Percentiles rank a stretch among this genome's conserved stretches.
phyloP scores from a whole-genome alignment of 35 echinoderm and acorn worm species.

The Acanthaster planci region DNA sequence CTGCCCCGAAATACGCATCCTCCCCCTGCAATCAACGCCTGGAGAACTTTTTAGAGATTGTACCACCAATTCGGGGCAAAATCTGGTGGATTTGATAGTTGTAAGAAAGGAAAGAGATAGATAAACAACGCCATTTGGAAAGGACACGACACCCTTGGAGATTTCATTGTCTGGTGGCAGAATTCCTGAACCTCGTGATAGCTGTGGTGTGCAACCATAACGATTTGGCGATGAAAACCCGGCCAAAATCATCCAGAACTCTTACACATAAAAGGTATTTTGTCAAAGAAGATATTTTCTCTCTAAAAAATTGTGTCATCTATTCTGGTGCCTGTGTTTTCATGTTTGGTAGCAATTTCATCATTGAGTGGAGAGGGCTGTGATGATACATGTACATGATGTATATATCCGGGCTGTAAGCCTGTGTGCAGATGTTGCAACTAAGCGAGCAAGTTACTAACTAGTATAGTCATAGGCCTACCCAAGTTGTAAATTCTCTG shows the following conservation, averaged over 20 bases:
- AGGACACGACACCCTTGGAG: conserved; percentile 6
- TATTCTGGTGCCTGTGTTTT: too few species aligned
- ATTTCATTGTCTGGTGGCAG: conserved; percentile 15
- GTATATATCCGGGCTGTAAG: too few species aligned
- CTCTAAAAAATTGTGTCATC: too few species aligned
- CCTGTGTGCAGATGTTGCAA: too few species aligned
- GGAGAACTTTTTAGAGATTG: conserved; percentile 26
- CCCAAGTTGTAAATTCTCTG: too few species aligned
- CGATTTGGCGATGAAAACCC: conserved; percentile 1
- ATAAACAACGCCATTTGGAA: conserved; percentile 1
- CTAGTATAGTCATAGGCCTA: too few species aligned
- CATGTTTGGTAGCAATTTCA: too few species aligned
- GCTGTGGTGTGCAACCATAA: background rate
- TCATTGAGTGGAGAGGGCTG: too few species aligned
- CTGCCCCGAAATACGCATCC: conserved; percentile 15
- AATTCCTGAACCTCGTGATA: conserved; percentile 20
- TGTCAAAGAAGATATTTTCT: too few species aligned
- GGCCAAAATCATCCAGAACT: background rate
- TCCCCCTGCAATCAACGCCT: conserved; percentile 11
- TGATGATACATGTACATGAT: too few species aligned
- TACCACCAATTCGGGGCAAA: conserved; percentile 12
- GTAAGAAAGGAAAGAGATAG: background rate
- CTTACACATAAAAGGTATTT: conserved; percentile 1
- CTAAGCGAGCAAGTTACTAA: too few species aligned
- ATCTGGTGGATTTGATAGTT: background rate